Base-by-base conservation (phyloP, 2,797 vertebrate species). In the Brotula barbata region DNA sequence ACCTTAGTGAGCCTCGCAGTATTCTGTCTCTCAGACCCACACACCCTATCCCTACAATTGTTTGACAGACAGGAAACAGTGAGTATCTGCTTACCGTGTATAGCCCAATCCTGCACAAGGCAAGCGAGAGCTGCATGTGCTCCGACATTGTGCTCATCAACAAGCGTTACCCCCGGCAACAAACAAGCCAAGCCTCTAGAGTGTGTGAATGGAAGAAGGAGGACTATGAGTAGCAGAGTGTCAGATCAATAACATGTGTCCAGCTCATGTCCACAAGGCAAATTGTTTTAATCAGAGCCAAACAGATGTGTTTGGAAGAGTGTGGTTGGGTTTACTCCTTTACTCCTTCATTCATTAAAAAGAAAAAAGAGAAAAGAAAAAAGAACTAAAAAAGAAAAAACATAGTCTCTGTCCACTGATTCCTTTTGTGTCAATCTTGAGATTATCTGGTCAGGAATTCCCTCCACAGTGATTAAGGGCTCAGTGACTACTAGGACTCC, bases 51-150 rank as follows among this genome's bases (percentile, higher is more conserved):
- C 42, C 20, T 0, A 14, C 22, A 1, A 1, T 17, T 41, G 44
- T 44, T 47, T 15, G 20, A 34, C 49, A 53, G 28, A 49, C 41
- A 55, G 7, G 70, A 4, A 25, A 45, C 42, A 37, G 40, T 2
- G 31, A 33, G 9, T 3, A 13, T 76, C 62, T 60, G 55, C 90
- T 95, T 94, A 95, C 95, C 93, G 85, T 94, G 85, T 95, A 94
- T 89, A 95, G 88, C 86, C 92, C 94, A 90, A 94, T 94, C 92
- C 94, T 93, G 91, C 95, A 96, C 89, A 97, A 85, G 65, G 94
- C 94, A 80, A 92, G 88, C 82, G 93, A 93, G 87, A 97, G 90
- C 92, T 93, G 94, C 91, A 95, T 91, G 91, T 92, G 93, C 82
- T 96, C 95, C 91, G 94, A 96, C 93, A 96, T 94, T 77, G 89